Evolutionary conservation across 2,797 vertebrate genomes (phyloP).

Genomic region (Heteromormyrus szaboi): DNA sequence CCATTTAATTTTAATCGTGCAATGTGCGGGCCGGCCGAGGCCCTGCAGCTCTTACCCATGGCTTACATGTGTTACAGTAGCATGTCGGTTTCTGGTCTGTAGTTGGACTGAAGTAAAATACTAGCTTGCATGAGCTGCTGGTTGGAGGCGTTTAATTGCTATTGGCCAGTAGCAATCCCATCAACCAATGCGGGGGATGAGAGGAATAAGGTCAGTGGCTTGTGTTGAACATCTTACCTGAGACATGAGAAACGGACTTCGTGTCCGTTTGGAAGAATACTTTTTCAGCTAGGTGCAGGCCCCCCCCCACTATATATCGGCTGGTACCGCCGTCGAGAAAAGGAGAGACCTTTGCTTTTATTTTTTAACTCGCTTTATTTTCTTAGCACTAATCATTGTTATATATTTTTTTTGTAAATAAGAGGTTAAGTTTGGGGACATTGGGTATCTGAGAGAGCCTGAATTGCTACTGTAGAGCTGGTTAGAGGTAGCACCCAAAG

Average conservation of each 20-base stretch:
- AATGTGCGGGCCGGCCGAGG: neutral
- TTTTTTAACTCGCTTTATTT: neutral
- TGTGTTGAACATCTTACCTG: slow-evolving; percentile 34
- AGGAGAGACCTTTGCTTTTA: neutral
- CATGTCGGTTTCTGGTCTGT: neutral
- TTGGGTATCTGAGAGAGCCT: slow-evolving; percentile 31
- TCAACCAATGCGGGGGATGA: slow-evolving; percentile 1
- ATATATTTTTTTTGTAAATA: slow-evolving; percentile 45
- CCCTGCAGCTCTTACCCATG: neutral
- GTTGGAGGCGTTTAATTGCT: neutral
- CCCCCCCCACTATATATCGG: neutral
- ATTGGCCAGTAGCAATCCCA: neutral
- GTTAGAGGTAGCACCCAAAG: slow-evolving; percentile 22
- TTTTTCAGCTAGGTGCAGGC: neutral
- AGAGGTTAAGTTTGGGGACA: slow-evolving; percentile 59
- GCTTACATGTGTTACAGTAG: neutral
- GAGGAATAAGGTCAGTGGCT: slow-evolving; percentile 25
- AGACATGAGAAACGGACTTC: slow-evolving; percentile 33
- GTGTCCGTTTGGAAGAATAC: neutral
- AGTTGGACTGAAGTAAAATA: neutral
- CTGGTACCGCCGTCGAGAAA: neutral
- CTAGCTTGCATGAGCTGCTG: neutral
- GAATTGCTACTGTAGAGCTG: slow-evolving; percentile 4
- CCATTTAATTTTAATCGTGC: neutral
- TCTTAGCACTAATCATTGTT: neutral